These are phyloP conservation scores for Helleia helle DNA, from an alignment of 2,888 invertebrate species.

Conservation along the genomic window DNA sequence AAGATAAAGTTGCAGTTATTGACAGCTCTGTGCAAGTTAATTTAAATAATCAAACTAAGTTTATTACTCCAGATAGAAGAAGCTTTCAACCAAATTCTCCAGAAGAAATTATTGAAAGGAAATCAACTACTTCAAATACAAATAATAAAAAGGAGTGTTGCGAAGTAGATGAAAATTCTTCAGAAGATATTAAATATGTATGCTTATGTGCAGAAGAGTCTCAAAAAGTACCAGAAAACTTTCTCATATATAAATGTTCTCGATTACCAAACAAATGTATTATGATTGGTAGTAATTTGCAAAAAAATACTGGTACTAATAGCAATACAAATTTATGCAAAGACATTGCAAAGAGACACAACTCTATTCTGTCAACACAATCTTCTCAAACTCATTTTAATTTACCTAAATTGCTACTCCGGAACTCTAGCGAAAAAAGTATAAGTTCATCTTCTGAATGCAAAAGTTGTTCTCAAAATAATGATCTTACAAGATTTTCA, in stretches of 20 bases:
- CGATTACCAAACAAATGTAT: constrained; percentile 32
- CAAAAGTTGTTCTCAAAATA: constrained; percentile 10
- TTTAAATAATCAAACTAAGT: neutral
- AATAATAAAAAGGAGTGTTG: constrained; percentile 22
- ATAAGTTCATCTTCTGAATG: constrained; percentile 21
- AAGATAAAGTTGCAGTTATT: constrained; percentile 31
- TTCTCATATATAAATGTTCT: constrained; percentile 48
- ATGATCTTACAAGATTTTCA: constrained; percentile 10
- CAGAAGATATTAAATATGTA: constrained; percentile 39
- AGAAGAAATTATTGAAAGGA: constrained; percentile 21
- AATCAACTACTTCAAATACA: constrained; percentile 19
- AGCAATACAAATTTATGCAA: constrained; percentile 14
- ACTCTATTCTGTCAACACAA: constrained; percentile 28
- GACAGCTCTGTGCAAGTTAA: constrained; percentile 52
- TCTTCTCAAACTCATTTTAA: constrained; percentile 48
- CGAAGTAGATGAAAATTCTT: constrained; percentile 26
- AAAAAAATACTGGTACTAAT: neutral
- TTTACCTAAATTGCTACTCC: constrained; percentile 30
- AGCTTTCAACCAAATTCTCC: neutral
- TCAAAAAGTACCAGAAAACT: constrained; percentile 35
- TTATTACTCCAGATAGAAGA: neutral
- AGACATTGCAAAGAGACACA: constrained; percentile 17
- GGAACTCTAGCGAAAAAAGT: constrained; percentile 24
- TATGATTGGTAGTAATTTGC: constrained; percentile 24
- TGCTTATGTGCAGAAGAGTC: constrained; percentile 43